phyloP scores from a whole-genome alignment of 1,140 invertebrate species.

The Trypoxylus dichotomus region DNA sequence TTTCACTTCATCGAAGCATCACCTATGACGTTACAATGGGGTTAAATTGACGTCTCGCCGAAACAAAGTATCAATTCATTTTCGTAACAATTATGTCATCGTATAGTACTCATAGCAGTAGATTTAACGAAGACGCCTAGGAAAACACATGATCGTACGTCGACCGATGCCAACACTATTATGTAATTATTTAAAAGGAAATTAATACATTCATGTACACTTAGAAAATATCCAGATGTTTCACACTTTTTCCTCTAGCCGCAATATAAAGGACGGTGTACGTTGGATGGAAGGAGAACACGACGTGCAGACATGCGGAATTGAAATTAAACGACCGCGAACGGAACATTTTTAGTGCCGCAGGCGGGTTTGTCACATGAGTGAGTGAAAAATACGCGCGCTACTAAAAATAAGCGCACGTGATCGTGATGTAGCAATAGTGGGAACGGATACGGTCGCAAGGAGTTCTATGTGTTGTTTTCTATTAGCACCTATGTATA shows the following conservation, averaged over 20 bases:
- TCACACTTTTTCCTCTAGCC: not conserved
- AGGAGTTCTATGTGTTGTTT: not conserved
- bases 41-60: not conserved
- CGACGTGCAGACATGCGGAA: not conserved
- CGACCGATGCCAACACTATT: not conserved
- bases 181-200: not conserved
- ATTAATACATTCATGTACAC: not conserved
- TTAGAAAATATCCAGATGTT: not conserved
- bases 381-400: conserved; percentile 18
- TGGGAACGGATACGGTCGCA: not conserved
- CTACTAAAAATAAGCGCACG: conserved; percentile 25
- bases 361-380: conserved; percentile 20
- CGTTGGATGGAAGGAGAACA: not conserved
- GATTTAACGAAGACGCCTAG: not conserved
- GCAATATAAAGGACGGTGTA: not conserved
- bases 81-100: not conserved
- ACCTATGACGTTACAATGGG: not conserved
- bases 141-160: not conserved
- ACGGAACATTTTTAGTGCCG: conserved; percentile 20
- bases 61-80: not conserved
- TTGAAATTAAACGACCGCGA: not conserved
- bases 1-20: not conserved
- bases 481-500: conserved; percentile 6
- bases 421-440: conserved; percentile 18
- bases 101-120: not conserved